Percentiles rank a stretch among this genome's conserved stretches.
These are phyloP conservation scores for Epirrhoe tristata DNA, from an alignment of 2,888 invertebrate species.

Conservation along the genomic window DNA sequence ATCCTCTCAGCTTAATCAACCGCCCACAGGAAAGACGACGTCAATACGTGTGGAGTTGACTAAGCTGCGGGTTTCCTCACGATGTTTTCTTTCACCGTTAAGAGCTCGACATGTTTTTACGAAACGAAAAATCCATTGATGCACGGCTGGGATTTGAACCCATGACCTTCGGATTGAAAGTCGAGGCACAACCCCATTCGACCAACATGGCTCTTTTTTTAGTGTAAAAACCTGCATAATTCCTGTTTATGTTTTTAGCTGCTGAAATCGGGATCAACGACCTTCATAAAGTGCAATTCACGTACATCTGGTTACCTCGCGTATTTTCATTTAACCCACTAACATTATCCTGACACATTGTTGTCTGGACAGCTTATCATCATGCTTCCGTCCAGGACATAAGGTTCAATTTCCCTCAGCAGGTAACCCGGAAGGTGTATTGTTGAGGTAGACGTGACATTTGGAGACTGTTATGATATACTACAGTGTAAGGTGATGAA, in stretches of 20 bases:
- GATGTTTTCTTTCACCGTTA: no score
- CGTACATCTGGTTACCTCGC: not conserved
- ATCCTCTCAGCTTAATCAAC: no score
- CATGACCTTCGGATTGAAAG: no score
- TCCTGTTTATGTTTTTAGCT: not conserved
- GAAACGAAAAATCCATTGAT: no score
- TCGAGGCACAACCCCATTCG: no score
- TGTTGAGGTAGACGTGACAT: slow-evolving; percentile 49
- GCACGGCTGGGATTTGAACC: no score
- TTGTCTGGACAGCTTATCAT: not conserved
- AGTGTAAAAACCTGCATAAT: no score
- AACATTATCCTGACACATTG: slow-evolving; percentile 11
- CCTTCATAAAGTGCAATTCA: slow-evolving; percentile 7
- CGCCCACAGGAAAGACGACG: no score
- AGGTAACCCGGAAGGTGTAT: slow-evolving; percentile 23
- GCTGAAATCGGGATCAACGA: not conserved
- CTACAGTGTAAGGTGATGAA: slow-evolving; percentile 42
- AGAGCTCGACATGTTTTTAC: no score
- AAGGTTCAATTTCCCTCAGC: slow-evolving; percentile 14
- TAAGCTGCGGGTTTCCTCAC: no score
- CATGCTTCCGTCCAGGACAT: not conserved
- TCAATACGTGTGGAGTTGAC: no score
- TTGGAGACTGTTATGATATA: slow-evolving; percentile 53
- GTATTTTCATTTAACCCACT: slow-evolving; percentile 15
- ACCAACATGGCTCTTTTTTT: no score